Conservation (phyloP, 2,113 vertebrate genomes). For the Alethe castanea region DNA sequence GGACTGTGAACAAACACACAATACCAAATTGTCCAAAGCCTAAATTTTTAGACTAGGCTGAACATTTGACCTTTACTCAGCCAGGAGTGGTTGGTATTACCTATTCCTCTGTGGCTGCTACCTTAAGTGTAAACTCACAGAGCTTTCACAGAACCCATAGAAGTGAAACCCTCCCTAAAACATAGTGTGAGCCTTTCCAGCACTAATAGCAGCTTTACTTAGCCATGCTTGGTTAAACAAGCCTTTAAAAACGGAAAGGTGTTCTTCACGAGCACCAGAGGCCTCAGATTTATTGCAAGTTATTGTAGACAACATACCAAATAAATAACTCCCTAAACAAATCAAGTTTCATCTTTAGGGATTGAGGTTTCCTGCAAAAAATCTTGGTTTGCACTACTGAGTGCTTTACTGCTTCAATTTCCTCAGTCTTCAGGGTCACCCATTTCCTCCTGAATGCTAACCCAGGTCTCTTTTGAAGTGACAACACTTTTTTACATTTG, state of each 20-base stretch:
- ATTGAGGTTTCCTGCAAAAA: background rate
- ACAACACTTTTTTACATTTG: background rate
- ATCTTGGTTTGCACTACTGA: background rate
- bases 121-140: background rate
- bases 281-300: background rate
- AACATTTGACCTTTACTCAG: background rate
- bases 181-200: fast-evolving
- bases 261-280: background rate
- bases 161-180: background rate
- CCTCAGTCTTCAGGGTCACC: background rate
- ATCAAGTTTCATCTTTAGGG: background rate
- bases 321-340: background rate
- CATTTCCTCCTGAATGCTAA: background rate
- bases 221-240: background rate
- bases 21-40: background rate
- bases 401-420: background rate
- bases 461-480: background rate
- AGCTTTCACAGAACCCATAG: background rate
- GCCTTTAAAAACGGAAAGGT: background rate
- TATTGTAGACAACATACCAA: background rate
- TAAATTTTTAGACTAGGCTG: background rate
- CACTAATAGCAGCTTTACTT: background rate
- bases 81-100: background rate
- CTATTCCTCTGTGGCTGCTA: background rate
- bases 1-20: background rate